Conservation (phyloP, 92 coral and sea anemone genomes). For the Porites cylindrica region DNA sequence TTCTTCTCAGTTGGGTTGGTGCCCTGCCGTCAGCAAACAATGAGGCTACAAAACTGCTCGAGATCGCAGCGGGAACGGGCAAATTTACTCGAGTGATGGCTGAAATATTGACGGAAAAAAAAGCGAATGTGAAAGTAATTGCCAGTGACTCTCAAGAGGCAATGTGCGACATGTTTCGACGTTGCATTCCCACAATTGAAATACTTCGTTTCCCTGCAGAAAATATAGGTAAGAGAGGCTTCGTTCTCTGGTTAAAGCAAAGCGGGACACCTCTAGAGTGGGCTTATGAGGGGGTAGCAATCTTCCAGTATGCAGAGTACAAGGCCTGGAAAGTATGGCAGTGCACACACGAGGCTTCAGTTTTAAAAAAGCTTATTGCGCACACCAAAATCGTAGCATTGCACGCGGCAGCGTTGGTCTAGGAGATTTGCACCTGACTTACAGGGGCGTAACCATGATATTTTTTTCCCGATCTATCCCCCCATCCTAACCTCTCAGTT, state of each 20-base stretch:
- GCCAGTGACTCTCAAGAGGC: conserved; percentile 75
- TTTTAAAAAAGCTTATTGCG: too few species aligned
- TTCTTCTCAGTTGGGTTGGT: conserved; percentile 76
- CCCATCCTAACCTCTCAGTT: too few species aligned
- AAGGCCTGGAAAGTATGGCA: too few species aligned
- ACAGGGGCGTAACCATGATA: too few species aligned
- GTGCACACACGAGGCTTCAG: too few species aligned
- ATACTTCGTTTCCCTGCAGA: conserved; percentile 74
- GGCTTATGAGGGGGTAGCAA: too few species aligned
- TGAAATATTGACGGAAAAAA: conserved; percentile 49
- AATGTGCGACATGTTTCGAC: conserved; percentile 82
- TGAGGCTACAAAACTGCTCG: conserved; percentile 69
- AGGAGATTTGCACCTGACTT: too few species aligned
- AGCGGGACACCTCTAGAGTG: too few species aligned
- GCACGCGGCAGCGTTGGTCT: too few species aligned
- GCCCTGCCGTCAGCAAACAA: conserved; percentile 42
- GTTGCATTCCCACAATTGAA: conserved; percentile 73
- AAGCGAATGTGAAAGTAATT: conserved; percentile 57
- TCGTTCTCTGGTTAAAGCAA: not conserved
- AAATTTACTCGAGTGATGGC: conserved; percentile 84
- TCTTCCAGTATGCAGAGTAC: too few species aligned
- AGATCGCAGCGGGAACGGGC: conserved; percentile 92
- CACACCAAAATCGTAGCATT: too few species aligned
- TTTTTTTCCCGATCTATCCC: too few species aligned
- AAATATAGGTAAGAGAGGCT: conserved; percentile 54